These are phyloP conservation scores for Holcopasites calliopsidis DNA, from an alignment of 1,140 invertebrate species.

Conservation along the genomic window DNA sequence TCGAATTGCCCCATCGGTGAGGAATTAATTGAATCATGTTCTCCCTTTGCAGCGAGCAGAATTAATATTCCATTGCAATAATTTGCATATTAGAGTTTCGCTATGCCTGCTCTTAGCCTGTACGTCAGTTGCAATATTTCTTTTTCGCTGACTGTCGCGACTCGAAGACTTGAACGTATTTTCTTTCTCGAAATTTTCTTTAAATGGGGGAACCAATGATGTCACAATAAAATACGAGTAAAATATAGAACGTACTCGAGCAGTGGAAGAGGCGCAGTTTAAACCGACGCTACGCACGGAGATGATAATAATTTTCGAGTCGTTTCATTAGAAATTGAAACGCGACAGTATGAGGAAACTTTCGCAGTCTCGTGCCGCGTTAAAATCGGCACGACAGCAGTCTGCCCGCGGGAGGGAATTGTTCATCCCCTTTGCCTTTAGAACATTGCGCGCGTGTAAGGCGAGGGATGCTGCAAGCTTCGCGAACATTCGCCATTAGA, in stretches of 20 bases:
- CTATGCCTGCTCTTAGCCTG: background rate
- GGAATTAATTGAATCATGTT: slow-evolving; percentile 26
- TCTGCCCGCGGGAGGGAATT: background rate
- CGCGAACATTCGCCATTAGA: slow-evolving; percentile 1
- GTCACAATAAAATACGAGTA: too few species aligned
- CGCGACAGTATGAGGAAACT: slow-evolving; percentile 3
- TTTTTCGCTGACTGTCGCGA: too few species aligned
- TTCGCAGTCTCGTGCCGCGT: background rate
- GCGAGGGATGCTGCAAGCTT: background rate
- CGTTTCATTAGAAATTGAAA: background rate
- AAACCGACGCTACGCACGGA: too few species aligned
- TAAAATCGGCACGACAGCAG: slow-evolving; percentile 21
- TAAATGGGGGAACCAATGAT: too few species aligned
- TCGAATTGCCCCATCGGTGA: slow-evolving; percentile 6
- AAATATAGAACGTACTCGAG: too few species aligned
- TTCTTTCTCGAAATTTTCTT: too few species aligned
- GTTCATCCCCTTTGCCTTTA: slow-evolving; percentile 25
- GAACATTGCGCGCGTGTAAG: background rate
- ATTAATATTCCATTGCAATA: slow-evolving; percentile 17
- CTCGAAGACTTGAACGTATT: too few species aligned
- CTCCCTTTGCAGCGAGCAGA: background rate
- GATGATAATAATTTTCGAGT: background rate
- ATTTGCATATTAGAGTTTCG: background rate
- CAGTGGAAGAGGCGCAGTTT: too few species aligned
- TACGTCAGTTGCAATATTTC: background rate